Conservation (phyloP, 2,113 vertebrate genomes). For the Calyptommatus sinebrachiatus region DNA sequence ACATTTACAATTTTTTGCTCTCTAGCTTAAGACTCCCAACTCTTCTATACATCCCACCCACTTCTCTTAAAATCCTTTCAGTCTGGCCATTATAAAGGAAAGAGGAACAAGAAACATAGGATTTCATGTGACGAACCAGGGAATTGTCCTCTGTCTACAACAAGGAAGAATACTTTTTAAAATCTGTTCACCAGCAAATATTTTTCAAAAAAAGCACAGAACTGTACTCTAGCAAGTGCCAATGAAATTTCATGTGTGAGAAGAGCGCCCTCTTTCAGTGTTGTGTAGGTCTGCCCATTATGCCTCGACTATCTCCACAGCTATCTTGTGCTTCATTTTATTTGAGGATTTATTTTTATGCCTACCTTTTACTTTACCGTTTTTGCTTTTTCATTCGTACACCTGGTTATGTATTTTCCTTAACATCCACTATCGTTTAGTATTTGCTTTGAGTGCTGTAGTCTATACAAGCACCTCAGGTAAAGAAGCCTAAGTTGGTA, state of each 20-base stretch:
- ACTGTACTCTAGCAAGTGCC: not conserved
- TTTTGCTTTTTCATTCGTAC: not conserved
- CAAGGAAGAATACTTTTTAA: not conserved
- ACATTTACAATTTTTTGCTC: not conserved
- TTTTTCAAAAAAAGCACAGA: not conserved
- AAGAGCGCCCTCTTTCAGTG: not conserved
- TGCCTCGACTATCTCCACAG: not conserved
- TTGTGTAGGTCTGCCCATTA: not conserved
- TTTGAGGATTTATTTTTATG: not conserved
- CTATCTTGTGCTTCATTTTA: not conserved
- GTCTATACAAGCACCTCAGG: conserved; percentile 9
- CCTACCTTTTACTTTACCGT: not conserved
- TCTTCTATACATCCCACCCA: too few relatives aligned
- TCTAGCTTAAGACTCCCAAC: not conserved
- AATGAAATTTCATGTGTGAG: not conserved
- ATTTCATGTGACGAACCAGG: not conserved
- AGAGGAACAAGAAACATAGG: not conserved
- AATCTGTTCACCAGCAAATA: conserved; percentile 7
- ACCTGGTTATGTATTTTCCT: conserved; percentile 10
- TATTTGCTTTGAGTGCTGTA: not conserved
- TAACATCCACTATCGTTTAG: not conserved
- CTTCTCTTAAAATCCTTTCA: not conserved
- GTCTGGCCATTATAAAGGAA: not conserved
- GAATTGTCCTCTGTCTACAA: not conserved
- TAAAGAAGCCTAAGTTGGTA: conserved; percentile 5